Evolutionary conservation across 2,113 vertebrate genomes (phyloP).

Genomic region (Megaleporinus macrocephalus): DNA sequence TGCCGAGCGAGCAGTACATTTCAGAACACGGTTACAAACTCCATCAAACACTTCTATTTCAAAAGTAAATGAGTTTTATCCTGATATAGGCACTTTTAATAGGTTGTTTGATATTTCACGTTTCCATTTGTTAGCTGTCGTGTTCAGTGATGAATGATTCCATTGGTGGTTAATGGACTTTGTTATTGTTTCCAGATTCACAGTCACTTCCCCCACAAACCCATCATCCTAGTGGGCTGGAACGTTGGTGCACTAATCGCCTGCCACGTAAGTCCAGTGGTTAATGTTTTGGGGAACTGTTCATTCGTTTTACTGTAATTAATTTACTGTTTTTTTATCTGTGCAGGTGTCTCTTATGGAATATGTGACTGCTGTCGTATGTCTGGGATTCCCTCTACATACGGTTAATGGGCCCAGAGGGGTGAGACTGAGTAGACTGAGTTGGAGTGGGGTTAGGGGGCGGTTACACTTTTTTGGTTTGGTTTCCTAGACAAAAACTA

Average conservation of each 20-base stretch:
- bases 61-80: too few relatives aligned
- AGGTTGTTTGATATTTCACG: too few relatives aligned
- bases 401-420: conserved; percentile 91
- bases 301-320: background rate
- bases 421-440: conserved; percentile 77
- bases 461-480: too few relatives aligned
- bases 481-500: too few relatives aligned
- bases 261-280: conserved; percentile 86
- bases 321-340: rapidly evolving
- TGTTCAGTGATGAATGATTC: too few relatives aligned
- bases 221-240: conserved; percentile 95
- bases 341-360: conserved; percentile 93
- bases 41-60: too few relatives aligned
- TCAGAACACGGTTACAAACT: too few relatives aligned
- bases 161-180: background rate
- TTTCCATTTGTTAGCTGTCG: background rate
- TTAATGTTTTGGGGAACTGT: background rate
- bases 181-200: conserved; percentile 81
- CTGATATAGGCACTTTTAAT: too few relatives aligned
- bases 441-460: too few relatives aligned
- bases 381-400: conserved; percentile 93
- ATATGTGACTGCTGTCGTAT: conserved; percentile 92
- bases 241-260: conserved; percentile 93
- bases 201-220: conserved; percentile 94
- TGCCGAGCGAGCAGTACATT: too few relatives aligned